Evolutionary conservation across 2,888 invertebrate genomes (phyloP), one percentile per base, ranked within the genome.

Genomic region (Ennomos fuscantarius): DNA sequence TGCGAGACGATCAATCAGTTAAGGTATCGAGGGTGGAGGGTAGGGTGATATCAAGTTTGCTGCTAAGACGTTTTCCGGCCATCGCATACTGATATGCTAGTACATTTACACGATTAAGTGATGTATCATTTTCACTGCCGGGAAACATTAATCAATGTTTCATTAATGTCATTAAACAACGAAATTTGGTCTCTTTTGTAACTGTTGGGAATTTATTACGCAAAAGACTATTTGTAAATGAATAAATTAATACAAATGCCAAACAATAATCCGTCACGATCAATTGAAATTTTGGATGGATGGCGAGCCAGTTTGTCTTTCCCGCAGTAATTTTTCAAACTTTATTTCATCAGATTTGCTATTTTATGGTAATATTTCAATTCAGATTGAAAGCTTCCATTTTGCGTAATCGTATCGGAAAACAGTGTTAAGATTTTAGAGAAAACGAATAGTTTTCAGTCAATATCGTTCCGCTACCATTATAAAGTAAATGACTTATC

Each of bases 331-430:
- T 77, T 78, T 81, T 72, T 76, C 74, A 77, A 79, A 78, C 74
- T 51, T 24, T 6, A 24, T 62, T 62, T 78, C 76, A 68, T 44
- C 60, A 63, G 74, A 77, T 79, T 78, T 72, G 69, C 76, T 76
- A 66, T 71, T 70, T 73, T 60, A 65, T 62, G 63, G 69, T 67
- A 69, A 79, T 80, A 79, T 78, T 76, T 81, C 76, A 74, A 77
- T 74, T 71, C 62, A 73, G 74, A 73, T 76, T 71, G 76, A 78
- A 78, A 78, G 73, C 70, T 78, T 83, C 79, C 72, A 80, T 81
- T 81, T 78, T 73, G 66, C 60, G 55, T 70, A 65, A 74, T 41
- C 15, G 15, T 70, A 74, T 63, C 63, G 49, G 46, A 50, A 36
- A n/a, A 11, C 5, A 6, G 24, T 6, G 15, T 24, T 24, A 33